Conservation (phyloP, 2,797 vertebrate species). For the Zenarchopterus dispar region DNA sequence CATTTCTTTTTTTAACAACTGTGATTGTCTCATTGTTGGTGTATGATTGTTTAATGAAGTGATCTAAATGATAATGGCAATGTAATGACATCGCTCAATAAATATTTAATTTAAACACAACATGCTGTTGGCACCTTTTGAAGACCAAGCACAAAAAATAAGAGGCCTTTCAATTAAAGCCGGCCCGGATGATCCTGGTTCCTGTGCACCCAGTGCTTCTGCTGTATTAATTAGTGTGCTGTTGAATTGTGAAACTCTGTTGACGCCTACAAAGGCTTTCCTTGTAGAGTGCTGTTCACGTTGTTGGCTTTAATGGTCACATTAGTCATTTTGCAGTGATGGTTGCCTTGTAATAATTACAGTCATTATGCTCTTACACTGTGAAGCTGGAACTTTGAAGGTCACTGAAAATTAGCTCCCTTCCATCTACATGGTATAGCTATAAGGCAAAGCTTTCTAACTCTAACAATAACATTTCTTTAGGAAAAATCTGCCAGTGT, state of each 20-base stretch:
- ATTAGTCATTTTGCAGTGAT: constrained; percentile 62
- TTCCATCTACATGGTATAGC: constrained; percentile 6
- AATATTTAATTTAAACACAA: constrained; percentile 83
- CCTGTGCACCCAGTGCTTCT: constrained; percentile 46
- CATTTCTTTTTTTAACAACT: constrained; percentile 79
- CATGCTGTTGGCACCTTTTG: constrained; percentile 76
- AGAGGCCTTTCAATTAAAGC: constrained; percentile 69
- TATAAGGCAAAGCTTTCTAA: neutral
- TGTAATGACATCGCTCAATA: constrained; percentile 82
- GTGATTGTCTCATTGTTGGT: constrained; percentile 79
- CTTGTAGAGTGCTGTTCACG: constrained; percentile 40
- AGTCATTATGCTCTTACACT: constrained; percentile 64
- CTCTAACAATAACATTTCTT: neutral
- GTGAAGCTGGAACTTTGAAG: constrained; percentile 55
- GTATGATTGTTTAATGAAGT: constrained; percentile 84
- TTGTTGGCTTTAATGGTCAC: constrained; percentile 64
- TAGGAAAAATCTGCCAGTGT: neutral
- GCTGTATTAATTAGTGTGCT: constrained; percentile 65
- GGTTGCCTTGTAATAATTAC: constrained; percentile 64
- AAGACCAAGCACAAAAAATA: constrained; percentile 48
- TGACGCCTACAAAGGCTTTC: constrained; percentile 47
- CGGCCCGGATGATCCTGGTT: constrained; percentile 55
- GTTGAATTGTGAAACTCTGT: constrained; percentile 34
- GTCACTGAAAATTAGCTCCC: constrained; percentile 51
- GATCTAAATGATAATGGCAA: constrained; percentile 85